A percentile compares a stretch with the other conserved stretches of the same genome.
Conservation (phyloP, 2,888 invertebrate species). For the Chrysolina haemoptera region DNA sequence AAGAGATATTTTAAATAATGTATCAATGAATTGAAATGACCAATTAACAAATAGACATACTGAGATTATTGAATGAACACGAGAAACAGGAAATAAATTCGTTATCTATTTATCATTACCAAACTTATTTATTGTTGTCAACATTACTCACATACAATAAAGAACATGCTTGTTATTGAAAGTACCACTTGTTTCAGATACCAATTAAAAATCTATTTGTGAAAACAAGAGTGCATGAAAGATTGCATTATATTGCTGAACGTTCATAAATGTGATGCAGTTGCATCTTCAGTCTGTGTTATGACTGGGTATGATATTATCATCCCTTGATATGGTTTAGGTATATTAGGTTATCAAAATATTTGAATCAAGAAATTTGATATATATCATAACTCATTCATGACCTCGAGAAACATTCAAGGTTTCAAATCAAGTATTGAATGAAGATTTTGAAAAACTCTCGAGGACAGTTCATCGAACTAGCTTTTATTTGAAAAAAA, state of each 20-base stretch:
- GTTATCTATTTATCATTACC: too few relatives aligned
- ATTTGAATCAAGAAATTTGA: not conserved
- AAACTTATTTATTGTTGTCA: not conserved
- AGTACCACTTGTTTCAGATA: not conserved
- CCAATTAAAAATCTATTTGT: not conserved
- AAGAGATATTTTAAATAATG: too few relatives aligned
- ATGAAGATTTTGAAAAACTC: too few relatives aligned
- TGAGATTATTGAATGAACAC: not conserved
- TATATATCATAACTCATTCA: not conserved
- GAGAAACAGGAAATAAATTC: not conserved
- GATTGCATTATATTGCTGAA: conserved; percentile 4
- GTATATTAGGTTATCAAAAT: not conserved
- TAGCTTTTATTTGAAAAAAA: too few relatives aligned
- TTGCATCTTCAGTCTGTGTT: conserved; percentile 12
- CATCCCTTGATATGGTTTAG: not conserved
- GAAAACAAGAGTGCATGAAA: not conserved
- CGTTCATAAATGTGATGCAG: not conserved
- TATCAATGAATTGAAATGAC: too few relatives aligned
- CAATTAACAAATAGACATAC: too few relatives aligned
- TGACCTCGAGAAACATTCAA: too few relatives aligned
- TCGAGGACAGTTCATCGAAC: too few relatives aligned
- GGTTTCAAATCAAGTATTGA: too few relatives aligned
- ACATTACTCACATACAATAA: not conserved
- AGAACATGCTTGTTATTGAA: not conserved
- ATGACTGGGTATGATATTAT: conserved; percentile 16